phyloP scores from a whole-genome alignment of 35 echinoderm and acorn worm genomes.

The Hemicentrotus pulcherrimus region DNA sequence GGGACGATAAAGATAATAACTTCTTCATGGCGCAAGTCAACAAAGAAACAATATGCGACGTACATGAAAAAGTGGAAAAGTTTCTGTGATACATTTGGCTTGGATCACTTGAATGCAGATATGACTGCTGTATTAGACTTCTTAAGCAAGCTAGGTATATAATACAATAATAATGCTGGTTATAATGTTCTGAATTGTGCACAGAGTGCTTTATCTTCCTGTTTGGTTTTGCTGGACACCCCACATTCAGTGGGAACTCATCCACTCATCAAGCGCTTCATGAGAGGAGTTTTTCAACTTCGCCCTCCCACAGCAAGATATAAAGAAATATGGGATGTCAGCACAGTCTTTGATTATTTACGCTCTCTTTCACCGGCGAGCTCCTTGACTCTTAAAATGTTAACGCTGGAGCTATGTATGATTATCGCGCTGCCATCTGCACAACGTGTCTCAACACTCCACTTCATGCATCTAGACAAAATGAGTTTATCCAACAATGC shows the following conservation, averaged over 20 bases:
- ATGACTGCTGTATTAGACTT: conserved; percentile 38
- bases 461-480: conserved; percentile 28
- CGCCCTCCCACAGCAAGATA: conserved; percentile 61
- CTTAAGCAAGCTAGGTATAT: conserved; percentile 1
- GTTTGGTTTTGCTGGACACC: conserved; percentile 25
- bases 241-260: conserved; percentile 55
- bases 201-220: conserved; percentile 57
- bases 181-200: conserved; percentile 74
- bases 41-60: conserved; percentile 51
- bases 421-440: conserved; percentile 58
- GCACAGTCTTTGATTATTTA: conserved; percentile 61
- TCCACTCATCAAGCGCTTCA: conserved; percentile 58
- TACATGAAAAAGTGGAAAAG: conserved; percentile 51
- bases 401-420: conserved; percentile 63
- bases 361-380: conserved; percentile 29
- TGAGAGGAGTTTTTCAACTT: conserved; percentile 70
- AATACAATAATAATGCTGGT: neutral
- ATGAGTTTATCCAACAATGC: neutral
- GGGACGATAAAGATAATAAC: conserved; percentile 47
- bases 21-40: conserved; percentile 52
- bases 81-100: conserved; percentile 42
- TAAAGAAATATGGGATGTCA: conserved; percentile 65
- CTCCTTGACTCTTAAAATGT: conserved; percentile 46
- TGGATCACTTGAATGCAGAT: conserved; percentile 27
- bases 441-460: conserved; percentile 58